These are phyloP conservation scores for Platypus cylindrus DNA, from an alignment of 2,888 invertebrate genomes.

Conservation along the genomic window DNA sequence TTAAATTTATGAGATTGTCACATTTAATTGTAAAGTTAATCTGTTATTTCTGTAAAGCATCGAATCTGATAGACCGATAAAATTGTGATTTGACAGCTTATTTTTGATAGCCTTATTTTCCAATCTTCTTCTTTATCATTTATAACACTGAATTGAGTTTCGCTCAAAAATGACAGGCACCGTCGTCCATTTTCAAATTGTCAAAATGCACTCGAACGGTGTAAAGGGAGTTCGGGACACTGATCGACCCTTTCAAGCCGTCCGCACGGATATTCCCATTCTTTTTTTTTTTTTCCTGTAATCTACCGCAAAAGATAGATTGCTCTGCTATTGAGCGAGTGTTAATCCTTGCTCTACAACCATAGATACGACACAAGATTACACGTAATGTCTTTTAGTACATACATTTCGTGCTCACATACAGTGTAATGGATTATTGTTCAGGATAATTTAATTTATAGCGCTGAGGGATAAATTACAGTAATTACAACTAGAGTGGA, in stretches of 20 bases:
- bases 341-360: conserved; percentile 28
- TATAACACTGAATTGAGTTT: too few relatives aligned
- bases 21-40: too few relatives aligned
- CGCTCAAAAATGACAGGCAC: too few relatives aligned
- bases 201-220: conserved; percentile 1
- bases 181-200: too few relatives aligned
- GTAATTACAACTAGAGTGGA: too few relatives aligned
- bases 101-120: too few relatives aligned
- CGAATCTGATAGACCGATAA: too few relatives aligned
- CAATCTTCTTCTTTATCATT: too few relatives aligned
- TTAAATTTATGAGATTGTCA: too few relatives aligned
- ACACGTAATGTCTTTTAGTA: conserved; percentile 8
- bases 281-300: conserved; percentile 31
- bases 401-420: conserved; percentile 6
- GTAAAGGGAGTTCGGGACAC: conserved; percentile 14
- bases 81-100: too few relatives aligned
- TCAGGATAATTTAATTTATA: conserved; percentile 8
- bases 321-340: conserved; percentile 31
- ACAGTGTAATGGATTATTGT: conserved; percentile 5
- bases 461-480: conserved; percentile 3
- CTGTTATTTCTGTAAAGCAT: too few relatives aligned
- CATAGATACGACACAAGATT: conserved; percentile 25
- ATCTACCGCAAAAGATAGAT: conserved; percentile 33
- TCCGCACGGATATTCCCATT: conserved; percentile 25
- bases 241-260: conserved; percentile 24